Base-by-base conservation (phyloP, 2,888 invertebrate genomes). In the Epistrophe grossulariae region DNA sequence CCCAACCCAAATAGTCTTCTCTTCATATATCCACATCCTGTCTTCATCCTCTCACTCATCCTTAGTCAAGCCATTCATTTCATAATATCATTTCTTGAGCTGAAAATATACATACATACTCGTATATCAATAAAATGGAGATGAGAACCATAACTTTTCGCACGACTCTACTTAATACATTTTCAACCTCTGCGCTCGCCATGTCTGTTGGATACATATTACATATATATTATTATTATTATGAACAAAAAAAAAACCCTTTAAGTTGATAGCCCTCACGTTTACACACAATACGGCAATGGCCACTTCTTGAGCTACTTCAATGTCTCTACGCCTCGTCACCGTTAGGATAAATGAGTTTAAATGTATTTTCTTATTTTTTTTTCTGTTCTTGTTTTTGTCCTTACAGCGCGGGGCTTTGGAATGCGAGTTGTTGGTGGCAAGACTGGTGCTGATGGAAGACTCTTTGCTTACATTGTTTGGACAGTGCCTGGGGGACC, bases 381-480 rank as follows among this genome's bases (percentile, higher is more conserved):
- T 45, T 57, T 24, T 66, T 19, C 38, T 70, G 1, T 48, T 48
- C 9, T 31, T 64, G 43, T 19, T 70, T 62, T 6, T n/a, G n/a
- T 73, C 55, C 77, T 84, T 79, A 45, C 93, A 97, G 97, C 97
- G 88, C 96, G 97, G 89, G 98, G 98, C 79, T 97, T 98, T 91
- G 98, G 98, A 43, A 97, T 99, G 97, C 95, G 98, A 88, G 97
- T 98, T 35, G 98, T 98, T 60, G 98, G 98, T 19, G 98, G 98
- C 38, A 98, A 98, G 93, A 96, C 96, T 40, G 97, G 96, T 80
- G 94, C 95, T 40, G 97, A 97, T 92, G 98, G 98, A 7, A 95
- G 96, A 48, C 95, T 98, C 88, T 97, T 97, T 92, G 98, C 98
- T 62, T 97, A 97, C 92, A 97, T 98, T 91, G 97, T 98, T 81